Base-by-base conservation (phyloP, 2,113 vertebrate genomes). In the Glaucidium brasilianum region DNA sequence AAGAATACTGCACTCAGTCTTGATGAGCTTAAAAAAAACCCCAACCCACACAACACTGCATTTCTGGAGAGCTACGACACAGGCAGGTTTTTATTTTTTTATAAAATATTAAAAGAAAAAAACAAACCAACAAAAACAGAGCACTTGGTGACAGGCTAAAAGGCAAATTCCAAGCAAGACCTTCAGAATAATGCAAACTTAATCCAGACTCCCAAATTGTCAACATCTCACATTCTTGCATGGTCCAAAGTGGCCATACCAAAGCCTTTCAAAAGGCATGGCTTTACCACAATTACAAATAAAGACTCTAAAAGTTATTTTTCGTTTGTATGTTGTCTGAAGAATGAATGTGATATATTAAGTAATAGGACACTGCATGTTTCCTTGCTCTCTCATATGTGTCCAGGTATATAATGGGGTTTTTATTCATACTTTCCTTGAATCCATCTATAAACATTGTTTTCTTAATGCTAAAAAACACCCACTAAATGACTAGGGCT, bases 401-500 rank as follows among this genome's bases (percentile, higher is more conserved):
- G 12, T 37, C 20, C 10, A 67, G 1, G 1, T 26, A 83, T 45
- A 58, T 80, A 83, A 90, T 11, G 1, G 0, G 55, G 62, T 91
- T 60, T 88, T 55, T 12, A 50, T 88, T 82, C n/a, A 66, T 81
- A 67, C 25, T 75, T 94, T 77, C 17, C 10, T 86, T 71, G 8
- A 93, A 47, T 72, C 10, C 2, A 25, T 45, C 21, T 29, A 83
- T n/a, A 94, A 43, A 86, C 29, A 55, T 49, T 19, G 4, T 26
- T 88, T 91, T 64, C 30, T 78, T 37, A 79, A 27, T 69, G 60
- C 53, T 92, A 94, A 95, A 95, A 94, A 88, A 17, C 4, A 1
- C 1, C 10, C 8, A 58, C 2, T 86, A 78, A 91, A 88, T 96
- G 32, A 94, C 39, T 60, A 80, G 94, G 35, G 37, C 15, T 67